Percentiles rank a stretch among this genome's conserved stretches.
Conservation (phyloP, 2,797 vertebrate genomes). For the Sebastes hubbsi region DNA sequence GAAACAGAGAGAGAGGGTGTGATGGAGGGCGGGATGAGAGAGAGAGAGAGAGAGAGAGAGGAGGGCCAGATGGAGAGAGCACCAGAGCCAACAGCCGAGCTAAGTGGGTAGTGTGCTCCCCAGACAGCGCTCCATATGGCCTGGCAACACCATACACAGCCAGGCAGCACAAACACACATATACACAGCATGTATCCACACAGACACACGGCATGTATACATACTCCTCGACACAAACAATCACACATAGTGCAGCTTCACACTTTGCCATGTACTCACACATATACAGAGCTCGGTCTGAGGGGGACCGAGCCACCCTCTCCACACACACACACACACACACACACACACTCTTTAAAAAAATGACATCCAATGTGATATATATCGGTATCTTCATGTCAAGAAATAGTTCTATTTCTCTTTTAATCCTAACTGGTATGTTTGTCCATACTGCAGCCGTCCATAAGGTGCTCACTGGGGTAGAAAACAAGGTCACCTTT, state of each 20-base stretch:
- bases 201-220: constrained; percentile 21
- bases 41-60: constrained; percentile 31
- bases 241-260: constrained; percentile 31
- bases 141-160: constrained; percentile 76
- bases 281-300: constrained; percentile 1
- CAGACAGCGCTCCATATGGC: constrained; percentile 84
- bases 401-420: too few species aligned
- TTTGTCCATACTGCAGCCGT: neutral
- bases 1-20: constrained; percentile 12
- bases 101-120: constrained; percentile 84
- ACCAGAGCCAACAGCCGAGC: constrained; percentile 80
- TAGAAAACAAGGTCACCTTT: neutral
- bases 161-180: constrained; percentile 60
- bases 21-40: constrained; percentile 19
- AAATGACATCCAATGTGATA: too few species aligned
- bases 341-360: too few species aligned
- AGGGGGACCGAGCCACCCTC: neutral
- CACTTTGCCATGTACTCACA: constrained; percentile 28
- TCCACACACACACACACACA: neutral
- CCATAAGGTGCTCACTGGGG: neutral
- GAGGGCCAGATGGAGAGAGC: constrained; percentile 79
- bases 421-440: neutral
- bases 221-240: constrained; percentile 52
- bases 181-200: constrained; percentile 35
- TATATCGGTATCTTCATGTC: too few species aligned